Conservation (phyloP, 2,888 invertebrate genomes). For the Sicus ferrugineus region DNA sequence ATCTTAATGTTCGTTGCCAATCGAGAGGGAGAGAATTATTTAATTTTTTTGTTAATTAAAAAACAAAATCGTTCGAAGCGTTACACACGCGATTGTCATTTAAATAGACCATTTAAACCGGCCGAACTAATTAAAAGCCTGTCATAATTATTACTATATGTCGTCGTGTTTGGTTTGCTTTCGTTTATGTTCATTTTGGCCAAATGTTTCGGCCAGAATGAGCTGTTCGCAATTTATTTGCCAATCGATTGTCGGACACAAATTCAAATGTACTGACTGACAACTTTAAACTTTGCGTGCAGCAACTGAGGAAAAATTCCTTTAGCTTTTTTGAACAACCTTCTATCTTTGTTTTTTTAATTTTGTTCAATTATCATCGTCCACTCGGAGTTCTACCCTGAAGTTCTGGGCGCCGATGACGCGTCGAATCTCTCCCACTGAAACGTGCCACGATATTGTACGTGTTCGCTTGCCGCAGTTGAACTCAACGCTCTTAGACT, state of each 20-base stretch:
- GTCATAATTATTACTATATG: slow-evolving; percentile 25
- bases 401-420: no score
- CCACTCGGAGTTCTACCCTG: neutral
- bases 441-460: no score
- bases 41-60: neutral
- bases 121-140: slow-evolving; percentile 8
- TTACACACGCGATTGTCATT: slow-evolving; percentile 20
- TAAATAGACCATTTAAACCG: neutral
- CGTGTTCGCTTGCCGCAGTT: no score
- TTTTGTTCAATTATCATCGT: neutral
- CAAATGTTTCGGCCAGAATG: neutral
- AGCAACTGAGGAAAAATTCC: neutral
- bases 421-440: no score
- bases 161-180: neutral
- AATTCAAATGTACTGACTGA: neutral
- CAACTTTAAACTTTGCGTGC: neutral
- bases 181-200: slow-evolving; percentile 7
- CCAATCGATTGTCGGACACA: neutral
- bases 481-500: no score
- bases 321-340: neutral
- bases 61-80: neutral
- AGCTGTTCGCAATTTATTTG: neutral
- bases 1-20: slow-evolving; percentile 29
- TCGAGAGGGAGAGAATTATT: neutral
- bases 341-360: neutral